Evolutionary conservation across 2,113 vertebrate species (phyloP), one percentile per base, ranked within the genome.

Genomic region (Prunella himalayana): DNA sequence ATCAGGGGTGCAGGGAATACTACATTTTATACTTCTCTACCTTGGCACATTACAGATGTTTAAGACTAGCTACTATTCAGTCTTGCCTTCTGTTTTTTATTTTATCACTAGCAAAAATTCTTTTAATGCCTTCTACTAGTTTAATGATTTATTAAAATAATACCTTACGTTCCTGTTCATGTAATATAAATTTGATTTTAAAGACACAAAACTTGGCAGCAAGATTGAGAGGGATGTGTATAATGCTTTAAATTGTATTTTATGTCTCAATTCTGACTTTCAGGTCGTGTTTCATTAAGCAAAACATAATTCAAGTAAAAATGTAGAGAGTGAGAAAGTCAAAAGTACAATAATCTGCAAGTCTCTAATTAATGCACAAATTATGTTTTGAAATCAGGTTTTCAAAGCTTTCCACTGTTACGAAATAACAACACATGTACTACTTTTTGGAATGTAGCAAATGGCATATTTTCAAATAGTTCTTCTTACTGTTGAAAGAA

Each of bases 1-100:
- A 19, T 11, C 0, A 2, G 24, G 11, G 9, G 14, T 25, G 12
- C 5, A 7, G 6, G 12, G 3, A 81, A 13, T 1, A 4, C 16
- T 51, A 11, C 7, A 24, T 53, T 51, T 63, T 47, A 57, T 9
- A 13, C 10, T 37, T 79, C 13, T 51, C 6, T 31, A 41, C 27
- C 22, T 28, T 70, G 13, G 17, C 19, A 53, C 25, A 15, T 50
- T 27, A 68, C 0, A 3, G 15, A 8, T 33, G 20, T 76, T 59
- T 25, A 66, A 65, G 60, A 25, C 3, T 7, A 82, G 31, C 12
- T 69, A 78, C 23, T 39, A n/a, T 63, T 61, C 20, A 70, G 10
- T 12, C 15, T 84, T 42, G 18, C 7, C 64, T 56, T 82, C 42
- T 30, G 15, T 44, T 89, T 80, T 47, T 50, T 18, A 75, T 73